phyloP scores from a whole-genome alignment of 1,140 invertebrate genomes.

The Musca vetustissima region DNA sequence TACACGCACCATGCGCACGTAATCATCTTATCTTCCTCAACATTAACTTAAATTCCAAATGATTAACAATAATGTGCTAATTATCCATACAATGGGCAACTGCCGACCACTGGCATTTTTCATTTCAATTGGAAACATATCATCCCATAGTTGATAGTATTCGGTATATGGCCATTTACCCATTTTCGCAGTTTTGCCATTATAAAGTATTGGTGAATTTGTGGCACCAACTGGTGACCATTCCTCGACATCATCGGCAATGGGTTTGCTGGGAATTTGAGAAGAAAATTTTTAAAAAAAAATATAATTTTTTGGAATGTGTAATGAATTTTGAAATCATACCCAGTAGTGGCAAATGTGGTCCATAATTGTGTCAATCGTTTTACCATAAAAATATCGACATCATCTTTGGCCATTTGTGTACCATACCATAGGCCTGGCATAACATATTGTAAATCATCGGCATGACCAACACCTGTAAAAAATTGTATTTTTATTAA shows the following conservation, averaged over 20 bases:
- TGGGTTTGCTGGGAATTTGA: neutral
- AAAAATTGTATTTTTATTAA: neutral
- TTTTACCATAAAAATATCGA: conserved; percentile 47
- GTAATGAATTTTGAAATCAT: conserved; percentile 9
- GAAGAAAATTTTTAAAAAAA: neutral
- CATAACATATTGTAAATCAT: conserved; percentile 66
- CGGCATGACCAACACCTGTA: conserved; percentile 63
- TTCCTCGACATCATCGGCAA: neutral
- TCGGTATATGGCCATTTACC: conserved; percentile 30
- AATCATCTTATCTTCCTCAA: no score
- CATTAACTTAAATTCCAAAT: no score
- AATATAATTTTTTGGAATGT: no score
- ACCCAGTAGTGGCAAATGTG: conserved; percentile 41
- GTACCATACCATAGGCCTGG: conserved; percentile 57
- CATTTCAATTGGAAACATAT: conserved; percentile 39
- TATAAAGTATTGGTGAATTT: conserved; percentile 37
- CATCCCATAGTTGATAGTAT: conserved; percentile 43
- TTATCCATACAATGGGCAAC: no score
- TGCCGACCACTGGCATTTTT: neutral
- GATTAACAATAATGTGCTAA: no score
- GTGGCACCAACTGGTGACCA: conserved; percentile 29
- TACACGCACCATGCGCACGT: no score
- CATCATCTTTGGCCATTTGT: conserved; percentile 3
- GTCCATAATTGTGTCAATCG: conserved; percentile 36
- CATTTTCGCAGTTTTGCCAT: conserved; percentile 28